Percentiles rank a stretch among this genome's conserved stretches.
These are phyloP conservation scores for Gymnoscelis rufifasciata DNA, from an alignment of 2,888 invertebrate species.

Conservation along the genomic window DNA sequence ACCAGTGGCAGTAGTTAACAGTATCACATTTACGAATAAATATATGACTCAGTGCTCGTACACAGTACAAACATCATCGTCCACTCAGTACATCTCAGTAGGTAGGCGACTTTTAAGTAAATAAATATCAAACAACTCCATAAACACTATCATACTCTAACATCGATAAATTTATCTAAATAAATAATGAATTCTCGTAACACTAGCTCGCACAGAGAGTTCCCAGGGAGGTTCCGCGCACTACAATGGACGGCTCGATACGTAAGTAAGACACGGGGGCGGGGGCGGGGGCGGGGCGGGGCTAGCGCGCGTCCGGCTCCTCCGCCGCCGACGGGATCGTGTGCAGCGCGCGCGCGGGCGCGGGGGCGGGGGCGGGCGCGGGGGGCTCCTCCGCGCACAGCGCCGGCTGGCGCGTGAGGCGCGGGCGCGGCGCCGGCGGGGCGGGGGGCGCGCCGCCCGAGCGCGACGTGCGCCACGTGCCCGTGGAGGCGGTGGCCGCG, in stretches of 20 bases:
- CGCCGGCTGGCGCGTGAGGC: slow-evolving; percentile 88
- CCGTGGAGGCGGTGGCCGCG: slow-evolving; percentile 92
- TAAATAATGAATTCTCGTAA: slow-evolving; percentile 43
- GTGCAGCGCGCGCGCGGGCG: slow-evolving; percentile 49
- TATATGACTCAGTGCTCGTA: slow-evolving; percentile 25
- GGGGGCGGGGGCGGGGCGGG: slow-evolving; percentile 13
- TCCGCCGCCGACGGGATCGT: slow-evolving; percentile 68
- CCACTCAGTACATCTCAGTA: no score
- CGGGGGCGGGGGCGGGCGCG: slow-evolving; percentile 42
- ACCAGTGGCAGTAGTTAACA: no score
- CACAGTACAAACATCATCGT: slow-evolving; percentile 33
- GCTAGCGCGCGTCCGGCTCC: slow-evolving; percentile 44
- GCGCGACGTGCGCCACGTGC: slow-evolving; percentile 92
- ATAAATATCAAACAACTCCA: slow-evolving; percentile 22
- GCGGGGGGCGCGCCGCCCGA: slow-evolving; percentile 81
- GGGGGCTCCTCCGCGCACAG: slow-evolving; percentile 86
- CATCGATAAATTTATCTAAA: slow-evolving; percentile 42
- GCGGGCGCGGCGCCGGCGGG: slow-evolving; percentile 86
- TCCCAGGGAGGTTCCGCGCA: not conserved
- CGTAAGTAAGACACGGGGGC: slow-evolving; percentile 35
- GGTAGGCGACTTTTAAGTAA: no score
- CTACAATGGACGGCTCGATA: slow-evolving; percentile 43
- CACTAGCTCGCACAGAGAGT: slow-evolving; percentile 29
- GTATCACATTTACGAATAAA: no score
- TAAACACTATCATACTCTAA: slow-evolving; percentile 18